Conservation (phyloP, 2,113 vertebrate species). For the Apodemus sylvaticus region DNA sequence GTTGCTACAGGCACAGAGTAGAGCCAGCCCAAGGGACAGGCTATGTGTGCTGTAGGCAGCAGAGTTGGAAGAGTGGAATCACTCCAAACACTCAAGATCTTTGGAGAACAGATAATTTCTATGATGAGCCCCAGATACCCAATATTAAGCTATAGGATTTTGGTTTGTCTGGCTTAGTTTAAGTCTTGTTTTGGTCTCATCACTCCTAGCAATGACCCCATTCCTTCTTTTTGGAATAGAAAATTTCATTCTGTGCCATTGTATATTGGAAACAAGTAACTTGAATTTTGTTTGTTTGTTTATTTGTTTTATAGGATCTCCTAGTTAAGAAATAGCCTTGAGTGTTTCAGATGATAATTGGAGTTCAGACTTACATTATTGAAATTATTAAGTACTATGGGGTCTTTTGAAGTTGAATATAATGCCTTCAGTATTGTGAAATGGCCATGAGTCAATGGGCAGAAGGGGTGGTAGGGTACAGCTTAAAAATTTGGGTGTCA, state of each 20-base stretch:
- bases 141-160: neutral
- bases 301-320: neutral
- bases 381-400: neutral
- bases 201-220: neutral
- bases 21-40: neutral
- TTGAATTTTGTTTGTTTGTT: neutral
- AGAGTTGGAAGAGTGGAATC: neutral
- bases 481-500: neutral
- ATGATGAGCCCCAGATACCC: neutral
- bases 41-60: neutral
- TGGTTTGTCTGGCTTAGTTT: neutral
- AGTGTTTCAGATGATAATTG: neutral
- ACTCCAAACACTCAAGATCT: neutral
- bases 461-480: neutral
- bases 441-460: neutral
- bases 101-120: neutral
- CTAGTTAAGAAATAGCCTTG: neutral
- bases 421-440: neutral
- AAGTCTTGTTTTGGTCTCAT: neutral
- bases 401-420: neutral
- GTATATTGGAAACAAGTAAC: neutral
- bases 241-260: neutral
- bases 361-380: neutral
- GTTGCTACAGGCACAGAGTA: neutral
- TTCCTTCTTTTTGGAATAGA: neutral